Conservation (phyloP, 2,113 vertebrate genomes). For the Mesoclemmys tuberculata region DNA sequence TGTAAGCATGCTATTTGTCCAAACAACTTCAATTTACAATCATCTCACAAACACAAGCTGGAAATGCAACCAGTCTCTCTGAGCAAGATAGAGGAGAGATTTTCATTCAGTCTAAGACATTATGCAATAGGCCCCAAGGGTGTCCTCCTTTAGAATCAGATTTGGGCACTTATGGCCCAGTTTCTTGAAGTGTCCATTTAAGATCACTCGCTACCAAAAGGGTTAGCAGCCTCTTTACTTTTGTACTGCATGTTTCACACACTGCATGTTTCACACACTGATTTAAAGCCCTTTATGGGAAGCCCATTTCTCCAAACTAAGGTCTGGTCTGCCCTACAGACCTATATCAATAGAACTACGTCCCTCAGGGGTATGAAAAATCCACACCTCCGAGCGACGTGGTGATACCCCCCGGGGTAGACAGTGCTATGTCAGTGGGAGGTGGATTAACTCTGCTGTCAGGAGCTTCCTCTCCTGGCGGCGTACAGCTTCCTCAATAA, state of each 20-base stretch:
- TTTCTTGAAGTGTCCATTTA: not conserved
- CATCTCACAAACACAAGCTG: not conserved
- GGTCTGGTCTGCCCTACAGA: not conserved
- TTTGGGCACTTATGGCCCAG: accelerated
- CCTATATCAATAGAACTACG: not conserved
- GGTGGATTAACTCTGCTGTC: too few relatives aligned
- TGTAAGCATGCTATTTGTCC: not conserved
- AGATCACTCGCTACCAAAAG: not conserved
- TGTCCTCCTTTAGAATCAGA: not conserved
- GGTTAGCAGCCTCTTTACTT: not conserved
- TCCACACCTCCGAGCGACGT: not conserved
- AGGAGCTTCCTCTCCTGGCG: too few relatives aligned
- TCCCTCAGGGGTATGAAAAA: not conserved
- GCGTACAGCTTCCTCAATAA: too few relatives aligned
- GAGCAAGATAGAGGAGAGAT: not conserved
- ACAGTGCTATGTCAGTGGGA: too few relatives aligned
- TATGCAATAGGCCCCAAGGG: not conserved
- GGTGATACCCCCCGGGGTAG: too few relatives aligned
- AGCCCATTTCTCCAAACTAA: not conserved
- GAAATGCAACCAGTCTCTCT: not conserved
- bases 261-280: too few relatives aligned
- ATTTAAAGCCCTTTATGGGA: not conserved
- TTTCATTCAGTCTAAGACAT: accelerated
- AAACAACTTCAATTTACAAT: not conserved
- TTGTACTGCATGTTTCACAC: not conserved